Percentiles rank a stretch among this genome's conserved stretches.
phyloP scores from a whole-genome alignment of 1,140 invertebrate genomes.

The Berghia stephanieae region DNA sequence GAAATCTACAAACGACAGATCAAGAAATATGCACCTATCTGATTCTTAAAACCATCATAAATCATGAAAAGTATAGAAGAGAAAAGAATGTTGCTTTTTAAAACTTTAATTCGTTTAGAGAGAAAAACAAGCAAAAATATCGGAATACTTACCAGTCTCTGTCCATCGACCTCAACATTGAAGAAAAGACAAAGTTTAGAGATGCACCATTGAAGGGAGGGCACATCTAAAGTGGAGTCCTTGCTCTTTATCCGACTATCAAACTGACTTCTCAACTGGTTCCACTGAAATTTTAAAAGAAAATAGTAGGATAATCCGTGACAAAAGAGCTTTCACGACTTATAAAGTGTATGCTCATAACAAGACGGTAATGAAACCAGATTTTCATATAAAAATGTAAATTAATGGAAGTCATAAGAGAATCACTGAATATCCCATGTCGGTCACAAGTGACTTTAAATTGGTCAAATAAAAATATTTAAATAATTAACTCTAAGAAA shows the following conservation, averaged over 20 bases:
- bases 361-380: background rate
- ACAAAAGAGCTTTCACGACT: no score
- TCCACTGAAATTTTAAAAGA: slow-evolving; percentile 39
- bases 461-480: background rate
- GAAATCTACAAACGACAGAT: background rate
- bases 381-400: background rate
- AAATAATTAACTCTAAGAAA: background rate
- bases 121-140: background rate
- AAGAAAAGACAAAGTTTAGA: slow-evolving; percentile 78
- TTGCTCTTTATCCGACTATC: slow-evolving; percentile 65
- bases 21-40: background rate
- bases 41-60: background rate
- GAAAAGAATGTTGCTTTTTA: background rate
- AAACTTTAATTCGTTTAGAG: background rate
- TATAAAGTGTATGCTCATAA: background rate
- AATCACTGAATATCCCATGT: background rate
- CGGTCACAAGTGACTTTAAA: background rate
- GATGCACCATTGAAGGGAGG: slow-evolving; percentile 48
- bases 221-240: slow-evolving; percentile 66
- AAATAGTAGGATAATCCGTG: background rate
- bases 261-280: slow-evolving; percentile 71
- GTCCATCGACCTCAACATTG: slow-evolving; percentile 74
- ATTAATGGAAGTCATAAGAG: background rate
- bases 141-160: slow-evolving; percentile 74
- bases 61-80: background rate